Evolutionary conservation across 1,140 invertebrate genomes (phyloP).

Genomic region (Mizuhopecten yessoensis): DNA sequence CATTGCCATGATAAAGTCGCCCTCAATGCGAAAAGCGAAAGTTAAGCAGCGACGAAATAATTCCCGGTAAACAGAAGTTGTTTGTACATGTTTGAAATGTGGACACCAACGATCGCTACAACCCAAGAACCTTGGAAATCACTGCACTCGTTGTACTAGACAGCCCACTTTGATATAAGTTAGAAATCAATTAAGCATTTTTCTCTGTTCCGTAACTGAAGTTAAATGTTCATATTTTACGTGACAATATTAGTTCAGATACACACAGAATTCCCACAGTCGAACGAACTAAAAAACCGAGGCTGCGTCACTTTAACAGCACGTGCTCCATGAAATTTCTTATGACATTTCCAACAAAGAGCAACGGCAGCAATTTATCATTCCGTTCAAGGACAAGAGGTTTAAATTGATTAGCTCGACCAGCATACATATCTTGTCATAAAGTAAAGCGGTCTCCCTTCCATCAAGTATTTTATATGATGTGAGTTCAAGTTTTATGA

Average conservation of each 20-base stretch:
- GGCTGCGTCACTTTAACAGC: too few species aligned
- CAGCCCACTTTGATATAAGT: background rate
- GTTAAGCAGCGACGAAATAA: too few species aligned
- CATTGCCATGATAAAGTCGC: too few species aligned
- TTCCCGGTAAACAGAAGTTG: too few species aligned
- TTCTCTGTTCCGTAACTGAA: background rate
- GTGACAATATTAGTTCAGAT: background rate
- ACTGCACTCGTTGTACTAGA: background rate
- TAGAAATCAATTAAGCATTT: background rate
- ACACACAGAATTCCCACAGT: too few species aligned
- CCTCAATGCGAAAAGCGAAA: too few species aligned
- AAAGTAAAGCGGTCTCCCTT: background rate
- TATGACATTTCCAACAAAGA: background rate
- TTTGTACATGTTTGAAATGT: too few species aligned
- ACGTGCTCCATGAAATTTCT: background rate
- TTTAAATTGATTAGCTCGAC: slow-evolving; percentile 27
- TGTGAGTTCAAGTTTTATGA: background rate
- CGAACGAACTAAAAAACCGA: too few species aligned
- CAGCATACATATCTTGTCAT: slow-evolving; percentile 25
- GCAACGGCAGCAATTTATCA: background rate
- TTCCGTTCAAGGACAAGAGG: background rate
- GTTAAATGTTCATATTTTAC: background rate
- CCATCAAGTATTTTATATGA: background rate
- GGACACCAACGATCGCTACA: too few species aligned
- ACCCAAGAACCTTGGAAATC: too few species aligned